Evolutionary conservation across 2,888 invertebrate species (phyloP).

Genomic region (Malachius bipustulatus): DNA sequence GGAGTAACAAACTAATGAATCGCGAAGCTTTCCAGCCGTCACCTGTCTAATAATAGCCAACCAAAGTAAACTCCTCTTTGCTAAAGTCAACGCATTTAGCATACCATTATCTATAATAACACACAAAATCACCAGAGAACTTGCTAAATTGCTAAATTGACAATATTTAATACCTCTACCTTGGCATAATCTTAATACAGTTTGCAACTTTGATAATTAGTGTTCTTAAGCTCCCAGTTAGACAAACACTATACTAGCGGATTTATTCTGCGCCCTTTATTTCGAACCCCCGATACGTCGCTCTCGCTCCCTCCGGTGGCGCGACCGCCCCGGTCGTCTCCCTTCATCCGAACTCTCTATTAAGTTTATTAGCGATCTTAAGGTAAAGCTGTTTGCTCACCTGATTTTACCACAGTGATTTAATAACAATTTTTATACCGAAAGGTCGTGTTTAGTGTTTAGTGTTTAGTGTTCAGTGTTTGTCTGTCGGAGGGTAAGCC

Average conservation of each 20-base stretch:
- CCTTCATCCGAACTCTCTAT: slow-evolving; percentile 12
- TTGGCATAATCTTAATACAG: slow-evolving; percentile 39
- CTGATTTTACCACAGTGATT: slow-evolving; percentile 25
- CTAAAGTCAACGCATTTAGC: slow-evolving; percentile 36
- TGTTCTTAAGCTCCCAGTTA: slow-evolving; percentile 38
- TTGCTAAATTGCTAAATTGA: slow-evolving; percentile 39
- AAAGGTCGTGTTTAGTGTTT: too few species aligned
- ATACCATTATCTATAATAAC: slow-evolving; percentile 37
- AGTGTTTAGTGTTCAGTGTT: too few species aligned
- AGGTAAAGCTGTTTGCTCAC: slow-evolving; percentile 25
- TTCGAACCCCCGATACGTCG: slow-evolving; percentile 16
- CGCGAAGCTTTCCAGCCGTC: slow-evolving; percentile 27
- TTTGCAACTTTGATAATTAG: slow-evolving; percentile 40
- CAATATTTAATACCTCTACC: slow-evolving; percentile 37
- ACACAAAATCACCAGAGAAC: slow-evolving; percentile 33
- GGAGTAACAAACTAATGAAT: slow-evolving; percentile 3
- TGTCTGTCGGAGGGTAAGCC: too few species aligned
- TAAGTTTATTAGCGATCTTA: slow-evolving; percentile 5
- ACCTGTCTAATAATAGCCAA: slow-evolving; percentile 33
- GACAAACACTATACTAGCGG: slow-evolving; percentile 36
- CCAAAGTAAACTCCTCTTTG: slow-evolving; percentile 33
- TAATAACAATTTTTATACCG: slow-evolving; percentile 20
- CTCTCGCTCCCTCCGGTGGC: slow-evolving; percentile 10
- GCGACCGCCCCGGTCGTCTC: slow-evolving; percentile 10
- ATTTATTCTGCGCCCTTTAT: slow-evolving; percentile 31